These are phyloP conservation scores for Sigmodon hispidus DNA, from an alignment of 2,113 vertebrate genomes.

Conservation along the genomic window DNA sequence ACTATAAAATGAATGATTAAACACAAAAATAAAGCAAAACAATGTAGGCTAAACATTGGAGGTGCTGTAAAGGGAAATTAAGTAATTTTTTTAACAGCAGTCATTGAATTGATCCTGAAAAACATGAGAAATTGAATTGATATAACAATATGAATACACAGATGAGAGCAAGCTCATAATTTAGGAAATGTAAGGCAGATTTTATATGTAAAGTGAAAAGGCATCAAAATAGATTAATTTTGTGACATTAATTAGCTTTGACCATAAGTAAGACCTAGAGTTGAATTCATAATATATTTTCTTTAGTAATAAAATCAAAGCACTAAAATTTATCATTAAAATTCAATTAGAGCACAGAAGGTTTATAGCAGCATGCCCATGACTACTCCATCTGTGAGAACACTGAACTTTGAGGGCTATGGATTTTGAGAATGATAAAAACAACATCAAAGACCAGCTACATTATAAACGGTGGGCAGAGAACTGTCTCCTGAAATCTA, in stretches of 20 bases:
- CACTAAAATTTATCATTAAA: neutral
- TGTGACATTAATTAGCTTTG: neutral
- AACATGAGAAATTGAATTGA: neutral
- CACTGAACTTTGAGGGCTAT: neutral
- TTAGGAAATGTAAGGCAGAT: neutral
- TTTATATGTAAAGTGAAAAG: neutral
- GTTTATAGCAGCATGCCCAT: neutral
- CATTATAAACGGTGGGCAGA: neutral
- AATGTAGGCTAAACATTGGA: neutral
- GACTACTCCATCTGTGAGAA: neutral
- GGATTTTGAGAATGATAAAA: neutral
- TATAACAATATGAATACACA: neutral
- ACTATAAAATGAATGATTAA: slow-evolving; percentile 57
- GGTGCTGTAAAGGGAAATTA: neutral
- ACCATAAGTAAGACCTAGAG: neutral
- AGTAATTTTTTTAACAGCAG: neutral
- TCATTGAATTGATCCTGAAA: neutral
- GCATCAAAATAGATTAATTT: neutral
- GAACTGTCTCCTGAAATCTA: neutral
- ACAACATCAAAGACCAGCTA: neutral
- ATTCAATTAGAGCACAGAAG: neutral
- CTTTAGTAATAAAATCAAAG: neutral
- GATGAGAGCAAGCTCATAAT: neutral
- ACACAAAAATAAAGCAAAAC: slow-evolving; percentile 68
- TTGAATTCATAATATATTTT: neutral